These are phyloP conservation scores for Caenorhabditis plicata DNA, from an alignment of 2,888 invertebrate species.

Conservation along the genomic window DNA sequence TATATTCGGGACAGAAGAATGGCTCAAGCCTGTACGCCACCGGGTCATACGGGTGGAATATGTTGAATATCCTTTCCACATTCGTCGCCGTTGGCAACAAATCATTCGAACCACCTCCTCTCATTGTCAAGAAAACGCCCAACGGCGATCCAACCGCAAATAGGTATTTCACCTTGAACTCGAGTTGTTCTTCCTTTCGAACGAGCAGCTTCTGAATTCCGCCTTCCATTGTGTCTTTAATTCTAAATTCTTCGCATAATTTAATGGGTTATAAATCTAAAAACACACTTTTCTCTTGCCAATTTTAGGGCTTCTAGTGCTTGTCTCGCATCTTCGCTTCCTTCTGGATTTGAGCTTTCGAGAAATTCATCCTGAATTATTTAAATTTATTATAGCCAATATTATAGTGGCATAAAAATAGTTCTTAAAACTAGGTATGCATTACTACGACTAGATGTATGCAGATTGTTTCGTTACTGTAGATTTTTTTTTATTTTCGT, in stretches of 20 bases:
- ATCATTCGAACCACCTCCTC: slow-evolving; percentile 47
- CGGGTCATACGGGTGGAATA: slow-evolving; percentile 60
- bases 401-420: too few species aligned
- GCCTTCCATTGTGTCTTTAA: slow-evolving; percentile 45
- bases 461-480: too few species aligned
- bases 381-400: background rate
- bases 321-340: slow-evolving; percentile 6
- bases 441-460: too few species aligned
- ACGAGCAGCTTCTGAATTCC: slow-evolving; percentile 51
- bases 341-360: slow-evolving; percentile 11
- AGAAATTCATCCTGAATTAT: slow-evolving; percentile 50
- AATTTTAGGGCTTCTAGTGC: slow-evolving; percentile 24
- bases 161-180: slow-evolving; percentile 57
- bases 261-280: too few species aligned
- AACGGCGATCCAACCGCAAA: slow-evolving; percentile 64
- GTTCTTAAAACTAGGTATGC: too few species aligned
- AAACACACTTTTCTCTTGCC: slow-evolving; percentile 26
- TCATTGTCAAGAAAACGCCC: slow-evolving; percentile 62
- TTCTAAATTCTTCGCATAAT: too few species aligned
- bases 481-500: too few species aligned
- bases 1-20: slow-evolving; percentile 58
- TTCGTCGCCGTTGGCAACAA: slow-evolving; percentile 25
- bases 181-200: slow-evolving; percentile 47
- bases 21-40: slow-evolving; percentile 63
- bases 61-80: slow-evolving; percentile 59